Percentiles rank a stretch among this genome's conserved stretches.
These are phyloP conservation scores for Phymatocera aterrima DNA, from an alignment of 2,888 invertebrate species.

Conservation along the genomic window DNA sequence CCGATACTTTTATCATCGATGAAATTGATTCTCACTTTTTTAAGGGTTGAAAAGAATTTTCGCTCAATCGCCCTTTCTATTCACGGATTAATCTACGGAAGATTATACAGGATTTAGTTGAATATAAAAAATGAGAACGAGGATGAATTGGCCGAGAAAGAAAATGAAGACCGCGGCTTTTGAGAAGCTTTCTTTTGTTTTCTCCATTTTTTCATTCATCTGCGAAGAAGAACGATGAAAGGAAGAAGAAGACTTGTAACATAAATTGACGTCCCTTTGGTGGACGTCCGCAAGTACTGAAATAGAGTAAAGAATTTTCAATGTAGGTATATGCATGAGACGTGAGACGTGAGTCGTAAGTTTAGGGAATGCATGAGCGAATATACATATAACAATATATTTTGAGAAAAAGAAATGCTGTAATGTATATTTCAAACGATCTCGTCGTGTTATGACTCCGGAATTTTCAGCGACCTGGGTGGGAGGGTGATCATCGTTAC, in stretches of 20 bases:
- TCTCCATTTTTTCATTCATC: not conserved
- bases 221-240: too few species aligned
- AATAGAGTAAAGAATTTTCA: not conserved
- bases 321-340: too few species aligned
- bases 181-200: not conserved
- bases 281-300: not conserved
- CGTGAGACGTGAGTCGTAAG: not conserved
- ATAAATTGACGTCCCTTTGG: not conserved
- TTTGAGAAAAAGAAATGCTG: not conserved
- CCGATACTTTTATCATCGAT: not conserved
- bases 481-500: too few species aligned
- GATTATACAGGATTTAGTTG: not conserved
- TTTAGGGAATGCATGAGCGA: not conserved
- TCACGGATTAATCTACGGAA: not conserved
- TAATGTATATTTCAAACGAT: slow-evolving; percentile 8
- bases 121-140: not conserved
- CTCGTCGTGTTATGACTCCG: slow-evolving; percentile 2
- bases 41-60: not conserved
- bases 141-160: not conserved
- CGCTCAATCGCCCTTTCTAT: not conserved
- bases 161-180: not conserved
- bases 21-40: too few species aligned
- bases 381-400: not conserved
- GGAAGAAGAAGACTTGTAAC: not conserved
- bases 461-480: slow-evolving; percentile 13